phyloP scores from a whole-genome alignment of 2,113 vertebrate genomes.

The Butorides virescens region DNA sequence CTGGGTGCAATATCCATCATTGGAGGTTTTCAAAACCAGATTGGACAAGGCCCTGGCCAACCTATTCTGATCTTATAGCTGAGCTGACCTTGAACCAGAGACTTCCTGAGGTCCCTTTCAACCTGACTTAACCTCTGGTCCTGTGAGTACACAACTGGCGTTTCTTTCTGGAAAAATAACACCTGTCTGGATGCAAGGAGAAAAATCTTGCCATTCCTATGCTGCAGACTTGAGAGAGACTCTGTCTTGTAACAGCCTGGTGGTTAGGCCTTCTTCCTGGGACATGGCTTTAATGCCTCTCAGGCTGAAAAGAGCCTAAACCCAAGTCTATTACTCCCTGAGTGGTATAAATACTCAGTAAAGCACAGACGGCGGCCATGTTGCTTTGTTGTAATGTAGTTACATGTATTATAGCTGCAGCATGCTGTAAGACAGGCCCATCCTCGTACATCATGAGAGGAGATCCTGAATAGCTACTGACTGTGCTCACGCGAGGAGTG shows the following conservation, averaged over 20 bases:
- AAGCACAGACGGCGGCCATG: background rate
- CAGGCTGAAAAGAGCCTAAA: background rate
- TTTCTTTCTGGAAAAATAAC: background rate
- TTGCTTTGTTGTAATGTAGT: background rate
- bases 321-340: background rate
- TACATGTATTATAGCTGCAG: background rate
- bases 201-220: background rate
- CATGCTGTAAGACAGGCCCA: background rate
- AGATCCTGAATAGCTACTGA: background rate
- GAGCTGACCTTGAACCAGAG: background rate
- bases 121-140: background rate
- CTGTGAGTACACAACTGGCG: background rate
- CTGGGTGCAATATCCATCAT: background rate
- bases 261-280: background rate
- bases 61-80: background rate
- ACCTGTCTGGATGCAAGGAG: background rate
- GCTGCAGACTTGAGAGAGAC: background rate
- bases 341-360: background rate
- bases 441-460: background rate
- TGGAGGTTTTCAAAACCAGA: background rate
- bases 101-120: background rate
- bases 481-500: accelerated
- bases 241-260: background rate
- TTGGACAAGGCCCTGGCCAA: background rate
- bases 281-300: background rate